Evolutionary conservation across 2,797 vertebrate species (phyloP).

Genomic region (Gila robusta): DNA sequence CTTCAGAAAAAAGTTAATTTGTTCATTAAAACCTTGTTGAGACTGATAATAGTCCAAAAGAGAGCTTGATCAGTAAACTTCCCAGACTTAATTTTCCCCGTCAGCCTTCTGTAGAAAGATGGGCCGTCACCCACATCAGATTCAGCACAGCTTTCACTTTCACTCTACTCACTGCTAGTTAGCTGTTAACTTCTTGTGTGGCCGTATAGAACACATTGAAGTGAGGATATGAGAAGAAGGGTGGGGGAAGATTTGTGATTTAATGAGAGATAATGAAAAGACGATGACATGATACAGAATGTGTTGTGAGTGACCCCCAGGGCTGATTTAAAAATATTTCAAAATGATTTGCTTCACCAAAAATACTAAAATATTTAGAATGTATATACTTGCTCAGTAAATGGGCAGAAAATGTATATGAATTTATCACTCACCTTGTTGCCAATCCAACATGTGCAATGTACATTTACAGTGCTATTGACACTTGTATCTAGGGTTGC

Average conservation of each 20-base stretch:
- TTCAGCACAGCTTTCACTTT: background rate
- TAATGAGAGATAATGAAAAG: conserved; percentile 15
- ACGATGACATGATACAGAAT: background rate
- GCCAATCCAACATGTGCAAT: background rate
- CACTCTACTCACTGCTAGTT: background rate
- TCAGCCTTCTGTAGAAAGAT: background rate
- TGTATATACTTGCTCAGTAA: no score
- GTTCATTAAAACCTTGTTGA: background rate
- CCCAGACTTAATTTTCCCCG: background rate
- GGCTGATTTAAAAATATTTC: background rate
- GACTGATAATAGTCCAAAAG: background rate
- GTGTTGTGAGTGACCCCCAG: background rate
- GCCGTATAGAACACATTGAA: background rate
- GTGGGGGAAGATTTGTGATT: background rate
- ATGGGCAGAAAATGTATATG: background rate
- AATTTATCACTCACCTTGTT: background rate
- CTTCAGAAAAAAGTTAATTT: background rate
- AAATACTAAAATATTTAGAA: background rate
- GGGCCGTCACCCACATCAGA: background rate
- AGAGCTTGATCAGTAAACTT: background rate
- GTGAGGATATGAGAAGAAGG: background rate
- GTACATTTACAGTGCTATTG: no score
- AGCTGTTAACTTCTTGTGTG: background rate
- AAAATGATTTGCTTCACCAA: background rate
- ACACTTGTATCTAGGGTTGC: no score